Base-by-base conservation (phyloP, 2,797 vertebrate species). In the Okamejei kenojei region DNA sequence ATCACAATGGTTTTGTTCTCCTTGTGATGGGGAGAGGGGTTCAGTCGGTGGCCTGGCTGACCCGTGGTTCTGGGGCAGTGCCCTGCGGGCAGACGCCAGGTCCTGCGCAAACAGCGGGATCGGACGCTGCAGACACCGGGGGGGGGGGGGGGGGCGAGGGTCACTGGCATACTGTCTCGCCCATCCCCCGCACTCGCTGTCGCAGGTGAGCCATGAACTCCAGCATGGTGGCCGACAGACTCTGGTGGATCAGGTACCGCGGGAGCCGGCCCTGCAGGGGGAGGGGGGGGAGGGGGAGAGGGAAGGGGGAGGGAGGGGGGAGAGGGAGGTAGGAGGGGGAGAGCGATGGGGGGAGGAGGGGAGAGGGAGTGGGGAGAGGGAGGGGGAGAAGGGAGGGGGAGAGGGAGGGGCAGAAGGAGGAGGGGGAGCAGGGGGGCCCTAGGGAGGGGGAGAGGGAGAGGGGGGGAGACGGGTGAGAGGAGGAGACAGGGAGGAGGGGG, bases 241-340 rank as follows among this genome's bases (percentile, higher is more conserved):
- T 99, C 96, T 99, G 98, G 95, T 99, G 97, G 96, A 99, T 98
- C 95, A 99, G 97, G 97, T 99, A 99, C 63, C 98, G 97, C 2
- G 99, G 98, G 93, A 99, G 97, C 76, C 96, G 98, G 71, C 99
- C 99, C 98, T 99, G 95, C 0, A 38, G 23, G 79, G 65, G 10
- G 17, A 86, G 45, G 76, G 23, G 35, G 38, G 0, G 45, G 45
- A 2, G 45, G 45, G 1, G 1, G 45, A 2, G 45, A 74, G 71
- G 4, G 11, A 23, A n/a, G n/a, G n/a, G n/a, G n/a, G 71, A 23
- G 71, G 1, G 71, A 73, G 71, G 71, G 71, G 71, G 71, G 71
- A 1, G 71, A 73, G 19, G 74, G 19, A 13, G 19, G 11, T 7
- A 13, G 74, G 29, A 76, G 74, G 74, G 74, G 1, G 38, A 38